Base-by-base conservation (phyloP, 2,888 invertebrate species). In the Lacanobia oleracea region DNA sequence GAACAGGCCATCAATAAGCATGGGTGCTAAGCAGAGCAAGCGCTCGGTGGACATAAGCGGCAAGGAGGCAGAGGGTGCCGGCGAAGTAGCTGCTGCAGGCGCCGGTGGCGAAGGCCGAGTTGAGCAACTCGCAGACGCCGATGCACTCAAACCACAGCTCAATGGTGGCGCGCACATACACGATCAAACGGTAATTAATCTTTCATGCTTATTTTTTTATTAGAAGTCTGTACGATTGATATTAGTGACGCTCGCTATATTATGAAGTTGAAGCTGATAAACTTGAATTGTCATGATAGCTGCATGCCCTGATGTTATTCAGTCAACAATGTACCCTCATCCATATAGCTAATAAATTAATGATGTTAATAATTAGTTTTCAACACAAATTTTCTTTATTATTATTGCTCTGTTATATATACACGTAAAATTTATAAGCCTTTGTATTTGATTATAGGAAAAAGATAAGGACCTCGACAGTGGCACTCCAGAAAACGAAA, bases 11-110 rank as follows among this genome's bases (percentile, higher is more conserved):
- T 89, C 89, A 96, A 94, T 93, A 86, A 94, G 88, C 83, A 98
- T 98, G 98, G 98, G 98, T 96, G 98, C 97, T 95, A 97, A 97
- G 96, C 98, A 98, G 96, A 98, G 98, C 95, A 98, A 98, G 95
- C 97, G 98, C 96, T 98, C 98, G 90, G 98, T 98, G 94, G 98
- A 98, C 93, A 98, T 98, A 94, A 98, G 98, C 93, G 97, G 97
- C 88, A 97, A 97, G 94, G 95, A 97, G 96, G 95, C 95, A 66
- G 97, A 97, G 87, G 96, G 96, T 79, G 97, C 97, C 72, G 96
- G 97, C 72, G 97, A 96, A 83, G 96, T 96, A 78, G 94, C 96
- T 69, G 97, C 95, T 75, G 96, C 96, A 73, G 97, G 96, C 81
- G 97, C 97, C 73, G 96, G 96, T 63, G 96, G 96, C 75, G 97